Percentiles rank a stretch among this genome's conserved stretches.
These are phyloP conservation scores for Drosophila varians DNA, from an alignment of 1,140 invertebrate species.

Conservation along the genomic window DNA sequence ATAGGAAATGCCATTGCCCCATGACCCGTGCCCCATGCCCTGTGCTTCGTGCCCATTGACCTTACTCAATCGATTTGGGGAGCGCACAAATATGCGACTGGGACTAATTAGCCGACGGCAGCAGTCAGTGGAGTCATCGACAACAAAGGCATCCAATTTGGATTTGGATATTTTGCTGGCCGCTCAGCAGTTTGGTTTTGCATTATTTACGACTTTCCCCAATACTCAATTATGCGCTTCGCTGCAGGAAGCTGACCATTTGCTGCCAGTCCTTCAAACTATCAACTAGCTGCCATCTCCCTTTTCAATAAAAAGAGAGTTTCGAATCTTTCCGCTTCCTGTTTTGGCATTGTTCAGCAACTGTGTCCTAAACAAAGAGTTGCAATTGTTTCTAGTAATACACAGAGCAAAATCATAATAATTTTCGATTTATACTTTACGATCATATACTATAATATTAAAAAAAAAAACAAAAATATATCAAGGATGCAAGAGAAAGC, in stretches of 20 bases:
- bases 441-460: too few relatives aligned
- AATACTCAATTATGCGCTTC: conserved; percentile 66
- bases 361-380: conserved; percentile 22
- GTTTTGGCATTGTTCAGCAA: conserved; percentile 33
- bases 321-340: conserved; percentile 22
- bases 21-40: background rate
- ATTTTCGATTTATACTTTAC: too few relatives aligned
- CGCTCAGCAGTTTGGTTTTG: conserved; percentile 42
- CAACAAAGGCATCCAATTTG: conserved; percentile 40
- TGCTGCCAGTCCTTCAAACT: conserved; percentile 64
- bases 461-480: too few relatives aligned
- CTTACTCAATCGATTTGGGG: conserved; percentile 46
- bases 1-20: conserved; percentile 30
- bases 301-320: conserved; percentile 15
- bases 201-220: conserved; percentile 69
- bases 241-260: conserved; percentile 57
- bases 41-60: conserved; percentile 28
- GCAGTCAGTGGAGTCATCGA: conserved; percentile 2
- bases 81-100: conserved; percentile 30
- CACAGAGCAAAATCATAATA: background rate
- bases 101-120: conserved; percentile 47
- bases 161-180: conserved; percentile 35
- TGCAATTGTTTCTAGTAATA: background rate
- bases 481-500: too few relatives aligned
- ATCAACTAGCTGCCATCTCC: background rate